phyloP scores from a whole-genome alignment of 2,888 invertebrate species.

The Harpalus rubripes region DNA sequence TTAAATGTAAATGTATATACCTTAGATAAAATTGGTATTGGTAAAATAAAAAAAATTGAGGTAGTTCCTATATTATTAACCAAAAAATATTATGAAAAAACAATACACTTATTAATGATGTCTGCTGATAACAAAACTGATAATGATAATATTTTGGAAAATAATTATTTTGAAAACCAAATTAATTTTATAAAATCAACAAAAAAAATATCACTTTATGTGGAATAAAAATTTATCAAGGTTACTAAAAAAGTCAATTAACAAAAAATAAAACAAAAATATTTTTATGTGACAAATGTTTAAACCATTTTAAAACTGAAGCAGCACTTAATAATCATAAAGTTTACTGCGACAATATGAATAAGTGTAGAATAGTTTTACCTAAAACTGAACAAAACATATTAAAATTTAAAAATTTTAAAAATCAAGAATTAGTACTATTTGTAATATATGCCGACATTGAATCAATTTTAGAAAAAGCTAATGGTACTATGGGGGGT shows the following conservation, averaged over 20 bases:
- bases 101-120: slow-evolving; percentile 29
- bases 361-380: slow-evolving; percentile 33
- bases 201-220: slow-evolving; percentile 57
- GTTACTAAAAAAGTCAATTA: slow-evolving; percentile 56
- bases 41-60: not conserved
- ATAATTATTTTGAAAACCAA: not conserved
- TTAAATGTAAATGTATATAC: slow-evolving; percentile 70
- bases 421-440: slow-evolving; percentile 60
- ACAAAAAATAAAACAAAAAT: slow-evolving; percentile 14
- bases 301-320: slow-evolving; percentile 62
- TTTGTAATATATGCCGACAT: slow-evolving; percentile 68
- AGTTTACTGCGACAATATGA: slow-evolving; percentile 49
- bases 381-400: slow-evolving; percentile 58
- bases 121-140: not conserved
- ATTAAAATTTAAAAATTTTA: slow-evolving; percentile 65
- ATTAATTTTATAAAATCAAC: not conserved
- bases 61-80: slow-evolving; percentile 62
- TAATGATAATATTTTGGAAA: not conserved
- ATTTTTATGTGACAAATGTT: slow-evolving; percentile 66
- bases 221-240: slow-evolving; percentile 65
- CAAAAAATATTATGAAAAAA: slow-evolving; percentile 26
- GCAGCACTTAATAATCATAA: slow-evolving; percentile 49
- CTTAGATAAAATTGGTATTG: slow-evolving; percentile 58
- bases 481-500: not conserved
- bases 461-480: slow-evolving; percentile 66